Evolutionary conservation across 2,888 invertebrate genomes (phyloP).

Genomic region (Caprella mutica): DNA sequence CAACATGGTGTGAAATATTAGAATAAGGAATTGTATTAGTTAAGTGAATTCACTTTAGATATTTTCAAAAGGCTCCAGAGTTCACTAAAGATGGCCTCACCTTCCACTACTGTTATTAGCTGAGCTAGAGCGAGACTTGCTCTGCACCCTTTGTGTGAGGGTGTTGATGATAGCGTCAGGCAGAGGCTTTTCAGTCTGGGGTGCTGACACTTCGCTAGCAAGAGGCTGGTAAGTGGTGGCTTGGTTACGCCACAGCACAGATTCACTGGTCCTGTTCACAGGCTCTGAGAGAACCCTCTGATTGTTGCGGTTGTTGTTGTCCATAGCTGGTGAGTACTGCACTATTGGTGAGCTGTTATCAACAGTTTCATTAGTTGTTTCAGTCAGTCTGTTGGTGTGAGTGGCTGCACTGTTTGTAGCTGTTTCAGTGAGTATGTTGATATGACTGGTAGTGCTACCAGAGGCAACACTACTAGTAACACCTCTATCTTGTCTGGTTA

Average conservation of each 20-base stretch:
- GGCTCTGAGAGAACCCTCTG: background rate
- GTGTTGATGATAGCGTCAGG: slow-evolving; percentile 60
- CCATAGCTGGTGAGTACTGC: too few relatives aligned
- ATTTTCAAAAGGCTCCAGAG: background rate
- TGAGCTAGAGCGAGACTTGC: slow-evolving; percentile 39
- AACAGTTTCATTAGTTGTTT: background rate
- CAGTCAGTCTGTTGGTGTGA: background rate
- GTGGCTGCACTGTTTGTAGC: background rate
- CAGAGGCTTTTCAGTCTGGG: slow-evolving; percentile 43
- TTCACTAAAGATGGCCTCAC: slow-evolving; percentile 36
- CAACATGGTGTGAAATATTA: too few relatives aligned
- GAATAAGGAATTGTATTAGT: too few relatives aligned
- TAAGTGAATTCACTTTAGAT: background rate
- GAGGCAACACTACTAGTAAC: too few relatives aligned
- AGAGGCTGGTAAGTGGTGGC: slow-evolving; percentile 32
- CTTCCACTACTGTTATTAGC: slow-evolving; percentile 45
- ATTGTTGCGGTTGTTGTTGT: background rate
- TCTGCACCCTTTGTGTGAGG: slow-evolving; percentile 57
- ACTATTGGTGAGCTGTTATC: background rate
- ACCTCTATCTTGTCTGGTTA: too few relatives aligned
- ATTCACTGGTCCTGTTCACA: background rate
- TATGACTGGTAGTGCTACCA: too few relatives aligned
- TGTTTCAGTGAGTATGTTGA: background rate
- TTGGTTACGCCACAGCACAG: slow-evolving; percentile 22
- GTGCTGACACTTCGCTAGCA: background rate